Evolutionary conservation across 2,113 vertebrate species (phyloP).

Genomic region (Mesitornis unicolor): DNA sequence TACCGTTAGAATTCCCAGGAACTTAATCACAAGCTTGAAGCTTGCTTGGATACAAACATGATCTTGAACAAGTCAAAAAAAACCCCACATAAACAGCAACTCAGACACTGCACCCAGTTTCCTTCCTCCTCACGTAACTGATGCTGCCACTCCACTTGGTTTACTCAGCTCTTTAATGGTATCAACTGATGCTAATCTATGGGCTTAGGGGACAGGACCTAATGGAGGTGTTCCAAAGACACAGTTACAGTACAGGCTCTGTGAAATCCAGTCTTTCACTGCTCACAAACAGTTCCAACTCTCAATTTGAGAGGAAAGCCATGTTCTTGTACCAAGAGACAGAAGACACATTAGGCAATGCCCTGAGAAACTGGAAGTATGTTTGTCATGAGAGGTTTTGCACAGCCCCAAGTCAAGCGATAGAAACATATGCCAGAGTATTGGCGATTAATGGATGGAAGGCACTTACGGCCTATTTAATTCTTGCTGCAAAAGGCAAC

Average conservation of each 20-base stretch:
- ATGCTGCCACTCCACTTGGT: neutral
- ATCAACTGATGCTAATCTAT: neutral
- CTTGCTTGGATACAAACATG: neutral
- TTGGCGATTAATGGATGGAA: neutral
- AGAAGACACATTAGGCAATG: neutral
- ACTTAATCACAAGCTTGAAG: neutral
- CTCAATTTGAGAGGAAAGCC: neutral
- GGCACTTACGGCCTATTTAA: neutral
- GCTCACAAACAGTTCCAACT: neutral
- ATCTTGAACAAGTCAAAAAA: neutral
- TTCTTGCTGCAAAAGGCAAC: conserved; percentile 2
- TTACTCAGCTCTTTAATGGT: neutral
- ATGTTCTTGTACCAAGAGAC: neutral
- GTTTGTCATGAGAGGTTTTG: neutral
- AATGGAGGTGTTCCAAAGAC: neutral
- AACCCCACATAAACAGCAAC: neutral
- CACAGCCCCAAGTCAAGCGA: neutral
- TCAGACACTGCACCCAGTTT: neutral
- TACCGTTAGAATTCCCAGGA: neutral
- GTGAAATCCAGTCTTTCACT: neutral
- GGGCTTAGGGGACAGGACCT: neutral
- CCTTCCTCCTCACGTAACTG: neutral
- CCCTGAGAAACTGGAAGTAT: neutral
- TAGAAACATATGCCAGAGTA: neutral
- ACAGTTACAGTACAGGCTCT: neutral